Percentiles rank a stretch among this genome's conserved stretches.
Conservation (phyloP, 2,797 vertebrate genomes). For the Synaphobranchus kaupii region DNA sequence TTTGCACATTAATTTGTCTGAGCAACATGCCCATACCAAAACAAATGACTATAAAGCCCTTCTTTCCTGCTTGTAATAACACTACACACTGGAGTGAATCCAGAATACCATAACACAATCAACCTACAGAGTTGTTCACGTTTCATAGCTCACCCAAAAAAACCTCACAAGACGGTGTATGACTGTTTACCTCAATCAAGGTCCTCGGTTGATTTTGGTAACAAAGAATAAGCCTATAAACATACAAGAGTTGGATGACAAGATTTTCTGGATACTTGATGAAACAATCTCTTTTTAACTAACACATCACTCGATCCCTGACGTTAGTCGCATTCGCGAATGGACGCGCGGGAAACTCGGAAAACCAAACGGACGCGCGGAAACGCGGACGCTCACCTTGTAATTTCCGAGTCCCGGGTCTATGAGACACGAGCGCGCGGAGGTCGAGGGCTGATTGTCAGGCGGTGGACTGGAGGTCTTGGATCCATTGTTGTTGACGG, state of each 20-base stretch:
- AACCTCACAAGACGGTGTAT: neutral
- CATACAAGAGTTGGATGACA: neutral
- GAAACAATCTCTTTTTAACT: neutral
- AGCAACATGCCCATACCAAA: conserved; percentile 30
- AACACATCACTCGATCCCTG: neutral
- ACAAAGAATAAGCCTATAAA: neutral
- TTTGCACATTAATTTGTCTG: conserved; percentile 25
- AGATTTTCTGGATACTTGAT: neutral
- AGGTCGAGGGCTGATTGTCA: conserved; percentile 84
- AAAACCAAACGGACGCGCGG: conserved; percentile 9
- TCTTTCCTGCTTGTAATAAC: neutral
- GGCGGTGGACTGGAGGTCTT: conserved; percentile 66
- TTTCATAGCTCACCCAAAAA: neutral
- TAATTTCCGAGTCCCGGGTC: conserved; percentile 91
- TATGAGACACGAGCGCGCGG: conserved; percentile 79
- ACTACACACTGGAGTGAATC: neutral
- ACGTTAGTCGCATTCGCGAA: neutral
- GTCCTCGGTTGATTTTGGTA: neutral
- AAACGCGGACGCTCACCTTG: conserved; percentile 77
- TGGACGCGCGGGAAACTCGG: neutral
- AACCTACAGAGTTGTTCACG: neutral
- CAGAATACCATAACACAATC: neutral
- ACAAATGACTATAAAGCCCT: conserved; percentile 10
- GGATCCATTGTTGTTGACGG: conserved; percentile 81
- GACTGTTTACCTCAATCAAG: neutral